Evolutionary conservation across 2,797 vertebrate genomes (phyloP).

Genomic region (Mionectes olivaceus): DNA sequence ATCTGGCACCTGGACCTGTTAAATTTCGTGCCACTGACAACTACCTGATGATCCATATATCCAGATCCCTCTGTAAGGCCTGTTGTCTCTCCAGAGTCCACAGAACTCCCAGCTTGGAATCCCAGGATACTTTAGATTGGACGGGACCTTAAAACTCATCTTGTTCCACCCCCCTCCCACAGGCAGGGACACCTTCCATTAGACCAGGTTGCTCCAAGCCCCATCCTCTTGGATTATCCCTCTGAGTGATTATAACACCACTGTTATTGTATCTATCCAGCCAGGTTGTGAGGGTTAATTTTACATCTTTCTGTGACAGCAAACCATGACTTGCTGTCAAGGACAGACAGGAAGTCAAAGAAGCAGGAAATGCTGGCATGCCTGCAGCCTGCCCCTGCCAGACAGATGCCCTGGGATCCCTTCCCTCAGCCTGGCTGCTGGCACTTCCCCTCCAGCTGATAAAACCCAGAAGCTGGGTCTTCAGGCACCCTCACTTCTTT

Average conservation of each 20-base stretch:
- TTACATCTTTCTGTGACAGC: accelerated
- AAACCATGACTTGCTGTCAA: background rate
- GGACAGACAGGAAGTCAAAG: background rate
- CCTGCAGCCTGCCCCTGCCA: background rate
- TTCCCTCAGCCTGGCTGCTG: background rate
- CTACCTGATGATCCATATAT: accelerated
- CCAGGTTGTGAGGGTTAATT: background rate
- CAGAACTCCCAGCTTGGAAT: background rate
- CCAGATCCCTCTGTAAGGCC: background rate
- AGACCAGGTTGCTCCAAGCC: background rate
- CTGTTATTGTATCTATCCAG: background rate
- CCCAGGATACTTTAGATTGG: background rate
- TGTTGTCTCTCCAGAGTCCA: background rate
- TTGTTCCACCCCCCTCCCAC: background rate
- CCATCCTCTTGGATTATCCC: background rate
- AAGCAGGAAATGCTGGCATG: background rate
- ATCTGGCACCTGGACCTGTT: background rate
- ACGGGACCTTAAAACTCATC: background rate
- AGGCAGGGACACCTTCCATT: background rate
- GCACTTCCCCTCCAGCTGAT: background rate
- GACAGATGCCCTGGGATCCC: background rate
- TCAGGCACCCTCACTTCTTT: background rate
- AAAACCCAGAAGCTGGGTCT: background rate
- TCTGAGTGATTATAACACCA: too few relatives aligned
- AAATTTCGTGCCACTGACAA: too few relatives aligned